A percentile compares a stretch with the other conserved stretches of the same genome.
Conservation (phyloP, 2,797 vertebrate species). For the Anabacerthia variegaticeps region DNA sequence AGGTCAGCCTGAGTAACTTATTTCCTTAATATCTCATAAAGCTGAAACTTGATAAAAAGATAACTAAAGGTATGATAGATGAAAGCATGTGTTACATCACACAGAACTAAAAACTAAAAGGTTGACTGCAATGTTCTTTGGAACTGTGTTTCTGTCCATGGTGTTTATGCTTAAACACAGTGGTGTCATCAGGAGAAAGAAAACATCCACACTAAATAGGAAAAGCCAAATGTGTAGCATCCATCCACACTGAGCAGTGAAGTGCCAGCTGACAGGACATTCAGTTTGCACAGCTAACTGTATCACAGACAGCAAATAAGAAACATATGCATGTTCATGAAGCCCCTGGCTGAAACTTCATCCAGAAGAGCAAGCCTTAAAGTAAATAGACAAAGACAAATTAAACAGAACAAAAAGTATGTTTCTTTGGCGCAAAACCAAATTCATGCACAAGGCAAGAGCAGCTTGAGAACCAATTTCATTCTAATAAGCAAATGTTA, state of each 20-base stretch:
- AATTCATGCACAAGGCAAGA: neutral
- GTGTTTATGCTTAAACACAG: neutral
- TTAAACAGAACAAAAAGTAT: neutral
- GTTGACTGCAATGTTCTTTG: neutral
- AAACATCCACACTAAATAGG: neutral
- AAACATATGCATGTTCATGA: neutral
- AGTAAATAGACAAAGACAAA: conserved; percentile 36
- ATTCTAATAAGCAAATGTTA: neutral
- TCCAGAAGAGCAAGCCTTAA: neutral
- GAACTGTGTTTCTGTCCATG: neutral
- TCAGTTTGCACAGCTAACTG: neutral
- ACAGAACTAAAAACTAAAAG: neutral
- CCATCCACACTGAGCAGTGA: neutral
- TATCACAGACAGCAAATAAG: conserved; percentile 12
- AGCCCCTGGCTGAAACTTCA: neutral
- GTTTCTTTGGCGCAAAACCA: neutral
- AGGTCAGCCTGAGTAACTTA: neutral
- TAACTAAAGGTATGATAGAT: neutral
- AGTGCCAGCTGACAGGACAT: neutral
- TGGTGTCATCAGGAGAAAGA: neutral
- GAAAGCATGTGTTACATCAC: neutral
- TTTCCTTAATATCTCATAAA: neutral
- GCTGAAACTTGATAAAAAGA: neutral
- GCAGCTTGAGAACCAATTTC: conserved; percentile 15
- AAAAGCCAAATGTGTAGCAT: neutral